phyloP scores from a whole-genome alignment of 2,797 vertebrate genomes.

The Sorex maritimensis region DNA sequence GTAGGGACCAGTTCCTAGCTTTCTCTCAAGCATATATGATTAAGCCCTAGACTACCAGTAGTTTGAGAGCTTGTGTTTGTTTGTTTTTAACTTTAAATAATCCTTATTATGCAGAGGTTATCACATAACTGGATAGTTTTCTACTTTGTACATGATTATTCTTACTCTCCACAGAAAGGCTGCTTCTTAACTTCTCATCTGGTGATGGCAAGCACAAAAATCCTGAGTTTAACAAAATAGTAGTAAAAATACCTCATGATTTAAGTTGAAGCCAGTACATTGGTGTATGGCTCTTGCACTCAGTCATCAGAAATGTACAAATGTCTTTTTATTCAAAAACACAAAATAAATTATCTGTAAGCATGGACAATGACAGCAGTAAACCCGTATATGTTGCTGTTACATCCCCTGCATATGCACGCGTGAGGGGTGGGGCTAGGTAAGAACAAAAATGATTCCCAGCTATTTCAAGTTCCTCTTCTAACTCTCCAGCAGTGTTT shows the following conservation, averaged over 20 bases:
- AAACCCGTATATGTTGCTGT: constrained; percentile 89
- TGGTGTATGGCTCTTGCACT: constrained; percentile 90
- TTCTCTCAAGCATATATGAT: background rate
- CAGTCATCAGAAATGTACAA: constrained; percentile 93
- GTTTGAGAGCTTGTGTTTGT: too few species aligned
- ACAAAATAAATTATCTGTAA: constrained; percentile 86
- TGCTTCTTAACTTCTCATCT: constrained; percentile 81
- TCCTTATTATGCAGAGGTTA: constrained; percentile 92
- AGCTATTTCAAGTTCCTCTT: background rate
- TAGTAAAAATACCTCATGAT: constrained; percentile 87
- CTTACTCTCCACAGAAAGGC: constrained; percentile 87
- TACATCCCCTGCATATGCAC: background rate
- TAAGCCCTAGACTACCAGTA: background rate
- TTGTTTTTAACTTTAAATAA: constrained; percentile 41
- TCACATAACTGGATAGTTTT: constrained; percentile 90
- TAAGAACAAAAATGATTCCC: too few species aligned
- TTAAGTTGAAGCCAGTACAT: constrained; percentile 88
- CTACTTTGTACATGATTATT: constrained; percentile 90
- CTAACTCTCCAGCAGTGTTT: background rate
- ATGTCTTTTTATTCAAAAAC: constrained; percentile 92
- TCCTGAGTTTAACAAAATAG: constrained; percentile 87
- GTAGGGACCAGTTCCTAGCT: background rate
- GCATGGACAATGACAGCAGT: constrained; percentile 91
- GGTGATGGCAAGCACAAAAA: constrained; percentile 86
- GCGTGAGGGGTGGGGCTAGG: background rate